Evolutionary conservation across 2,113 vertebrate species (phyloP).

Genomic region (Elephantulus edwardii): DNA sequence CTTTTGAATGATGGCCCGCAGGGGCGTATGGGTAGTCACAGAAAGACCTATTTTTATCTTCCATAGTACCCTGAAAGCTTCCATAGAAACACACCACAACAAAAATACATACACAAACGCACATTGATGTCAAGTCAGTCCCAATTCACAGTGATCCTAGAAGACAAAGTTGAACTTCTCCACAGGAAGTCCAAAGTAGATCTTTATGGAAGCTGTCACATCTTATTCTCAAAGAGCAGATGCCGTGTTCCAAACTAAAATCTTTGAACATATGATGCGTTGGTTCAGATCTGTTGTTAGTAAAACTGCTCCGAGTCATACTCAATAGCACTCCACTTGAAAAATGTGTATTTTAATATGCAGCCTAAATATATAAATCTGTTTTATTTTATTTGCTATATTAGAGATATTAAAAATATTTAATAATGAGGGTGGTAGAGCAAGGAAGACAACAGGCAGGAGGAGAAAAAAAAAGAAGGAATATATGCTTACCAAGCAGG

Average conservation of each 20-base stretch:
- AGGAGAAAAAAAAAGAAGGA: too few relatives aligned
- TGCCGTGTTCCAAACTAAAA: background rate
- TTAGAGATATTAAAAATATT: background rate
- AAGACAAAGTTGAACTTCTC: background rate
- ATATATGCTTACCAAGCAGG: background rate
- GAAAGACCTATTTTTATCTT: background rate
- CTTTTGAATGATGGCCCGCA: too few relatives aligned
- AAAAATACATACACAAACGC: background rate
- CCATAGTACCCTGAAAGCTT: background rate
- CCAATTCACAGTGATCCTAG: background rate
- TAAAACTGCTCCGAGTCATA: too few relatives aligned
- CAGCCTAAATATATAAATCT: background rate
- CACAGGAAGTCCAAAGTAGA: background rate
- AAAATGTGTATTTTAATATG: conserved; percentile 22
- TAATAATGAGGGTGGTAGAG: background rate
- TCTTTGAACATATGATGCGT: too few relatives aligned
- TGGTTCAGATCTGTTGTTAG: too few relatives aligned
- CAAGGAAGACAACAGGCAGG: background rate
- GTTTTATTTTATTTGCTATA: background rate
- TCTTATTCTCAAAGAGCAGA: background rate
- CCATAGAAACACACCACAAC: background rate
- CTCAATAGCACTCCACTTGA: too few relatives aligned
- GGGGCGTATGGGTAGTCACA: background rate
- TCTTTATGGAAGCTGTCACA: background rate
- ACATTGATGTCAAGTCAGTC: background rate